Conservation (phyloP, 2,113 vertebrate genomes). For the Ageneiosus marmoratus region DNA sequence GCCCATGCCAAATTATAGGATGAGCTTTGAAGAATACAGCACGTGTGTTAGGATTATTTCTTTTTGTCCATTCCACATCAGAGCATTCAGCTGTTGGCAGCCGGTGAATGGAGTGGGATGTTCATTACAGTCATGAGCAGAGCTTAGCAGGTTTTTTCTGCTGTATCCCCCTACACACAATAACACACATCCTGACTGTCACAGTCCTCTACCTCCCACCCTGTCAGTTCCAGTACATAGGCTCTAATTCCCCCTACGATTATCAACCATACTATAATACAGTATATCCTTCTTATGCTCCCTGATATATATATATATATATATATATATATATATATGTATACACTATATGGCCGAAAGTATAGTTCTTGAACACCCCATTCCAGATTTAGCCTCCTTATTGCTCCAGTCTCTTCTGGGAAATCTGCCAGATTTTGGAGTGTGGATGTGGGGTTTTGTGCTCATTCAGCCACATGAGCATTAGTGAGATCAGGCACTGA, state of each 20-base stretch:
- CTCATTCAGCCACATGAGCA: not conserved
- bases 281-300: not conserved
- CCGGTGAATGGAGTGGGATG: conserved; percentile 35
- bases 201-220: conserved; percentile 6
- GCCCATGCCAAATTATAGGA: conserved; percentile 38
- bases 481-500: not conserved
- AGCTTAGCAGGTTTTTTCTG: conserved; percentile 34
- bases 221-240: conserved; percentile 6
- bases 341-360: not conserved
- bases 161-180: conserved; percentile 42
- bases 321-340: no score
- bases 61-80: conserved; percentile 23
- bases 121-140: conserved; percentile 33
- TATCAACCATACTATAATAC: conserved; percentile 5
- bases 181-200: not conserved
- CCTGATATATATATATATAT: no score
- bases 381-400: not conserved
- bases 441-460: not conserved
- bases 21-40: conserved; percentile 26
- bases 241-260: not conserved
- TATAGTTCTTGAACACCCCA: not conserved
- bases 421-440: not conserved
- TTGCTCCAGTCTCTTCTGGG: not conserved
- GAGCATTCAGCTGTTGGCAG: conserved; percentile 35
- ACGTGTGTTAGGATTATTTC: conserved; percentile 1